Conservation (phyloP, 2,797 vertebrate species). For the Clarias pachynema region DNA sequence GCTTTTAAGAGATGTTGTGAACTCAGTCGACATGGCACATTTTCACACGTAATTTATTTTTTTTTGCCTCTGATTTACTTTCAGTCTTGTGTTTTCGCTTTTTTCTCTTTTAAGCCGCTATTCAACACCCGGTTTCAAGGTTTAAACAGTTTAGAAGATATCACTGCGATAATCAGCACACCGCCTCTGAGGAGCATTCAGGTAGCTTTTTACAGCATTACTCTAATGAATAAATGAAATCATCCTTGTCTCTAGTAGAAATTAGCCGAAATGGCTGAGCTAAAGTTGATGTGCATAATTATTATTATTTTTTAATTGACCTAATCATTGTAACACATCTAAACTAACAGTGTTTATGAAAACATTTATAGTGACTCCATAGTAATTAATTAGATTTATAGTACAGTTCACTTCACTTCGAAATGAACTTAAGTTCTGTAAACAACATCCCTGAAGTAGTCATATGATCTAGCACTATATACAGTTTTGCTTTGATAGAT, state of each 20-base stretch:
- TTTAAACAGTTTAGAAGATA: constrained; percentile 82
- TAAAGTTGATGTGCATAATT: neutral
- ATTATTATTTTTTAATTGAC: neutral
- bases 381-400: neutral
- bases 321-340: neutral
- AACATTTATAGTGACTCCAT: neutral
- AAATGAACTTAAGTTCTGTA: neutral
- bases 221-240: neutral
- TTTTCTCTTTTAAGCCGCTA: constrained; percentile 71
- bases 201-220: constrained; percentile 68
- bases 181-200: constrained; percentile 85
- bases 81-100: constrained; percentile 52
- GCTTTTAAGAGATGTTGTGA: neutral
- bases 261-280: neutral
- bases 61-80: constrained; percentile 22
- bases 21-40: neutral
- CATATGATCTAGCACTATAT: neutral
- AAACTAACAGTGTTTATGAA: neutral
- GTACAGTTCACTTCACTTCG: neutral
- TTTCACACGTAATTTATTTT: constrained; percentile 1
- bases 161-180: constrained; percentile 82
- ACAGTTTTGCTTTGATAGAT: constrained; percentile 11
- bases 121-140: constrained; percentile 76
- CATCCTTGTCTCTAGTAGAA: neutral
- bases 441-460: constrained; percentile 5